Conservation (phyloP, 2,797 vertebrate species). For the Graptemys geographica region DNA sequence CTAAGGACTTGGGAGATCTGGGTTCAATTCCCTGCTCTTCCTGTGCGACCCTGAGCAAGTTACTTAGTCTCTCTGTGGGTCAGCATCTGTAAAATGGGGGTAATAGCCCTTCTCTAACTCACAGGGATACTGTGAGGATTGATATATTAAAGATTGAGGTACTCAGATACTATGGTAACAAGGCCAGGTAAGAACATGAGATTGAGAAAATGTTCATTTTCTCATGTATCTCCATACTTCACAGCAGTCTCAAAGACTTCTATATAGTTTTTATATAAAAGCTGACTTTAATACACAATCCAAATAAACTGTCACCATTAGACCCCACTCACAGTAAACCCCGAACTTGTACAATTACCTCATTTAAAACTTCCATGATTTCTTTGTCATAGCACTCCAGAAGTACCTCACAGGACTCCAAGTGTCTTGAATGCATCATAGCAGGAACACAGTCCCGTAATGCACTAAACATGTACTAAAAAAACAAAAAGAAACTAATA, state of each 20-base stretch:
- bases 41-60: neutral
- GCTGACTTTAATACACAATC: neutral
- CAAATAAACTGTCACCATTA: neutral
- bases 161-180: neutral
- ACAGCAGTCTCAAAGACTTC: neutral
- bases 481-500: neutral
- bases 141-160: neutral
- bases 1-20: neutral
- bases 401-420: conserved; percentile 91
- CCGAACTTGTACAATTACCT: conserved; percentile 82
- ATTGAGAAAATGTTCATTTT: neutral
- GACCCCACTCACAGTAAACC: neutral
- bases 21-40: neutral
- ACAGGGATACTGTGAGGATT: neutral
- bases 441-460: conserved; percentile 93
- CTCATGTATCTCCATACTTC: neutral
- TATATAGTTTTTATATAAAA: neutral
- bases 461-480: conserved; percentile 98
- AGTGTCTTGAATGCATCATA: conserved; percentile 94
- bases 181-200: neutral
- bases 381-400: conserved; percentile 94
- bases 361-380: conserved; percentile 95
- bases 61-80: neutral
- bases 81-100: neutral
- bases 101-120: neutral